Base-by-base conservation (phyloP, 2,113 vertebrate species). In the Irena cyanogastra region DNA sequence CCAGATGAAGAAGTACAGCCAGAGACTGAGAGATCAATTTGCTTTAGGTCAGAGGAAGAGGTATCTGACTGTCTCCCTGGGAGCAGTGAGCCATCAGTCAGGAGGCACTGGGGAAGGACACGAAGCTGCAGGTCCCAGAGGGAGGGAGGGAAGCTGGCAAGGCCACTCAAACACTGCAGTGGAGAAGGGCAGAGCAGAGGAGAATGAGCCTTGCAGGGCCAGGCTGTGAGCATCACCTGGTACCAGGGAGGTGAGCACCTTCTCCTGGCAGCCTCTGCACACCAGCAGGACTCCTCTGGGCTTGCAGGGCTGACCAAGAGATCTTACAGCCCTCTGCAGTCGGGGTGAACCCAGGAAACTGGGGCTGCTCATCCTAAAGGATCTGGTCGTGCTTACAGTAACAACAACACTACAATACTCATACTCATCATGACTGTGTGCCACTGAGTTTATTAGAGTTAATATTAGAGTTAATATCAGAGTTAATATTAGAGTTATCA, bases 121-220 rank as follows among this genome's bases (percentile, higher is more conserved):
- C 9, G 52, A 21, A 45, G 16, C 35, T 49, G 9, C 22, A 35
- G 10, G 27, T 64, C 54, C 11, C n/a, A 50, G 53, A 33, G 37
- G 10, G 22, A 35, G 11, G 15, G 30, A 31, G 23, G 9, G n/a
- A 10, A 52, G 11, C 9, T 68, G 39, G 11, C 18, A 37, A 37
- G 26, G 12, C 20, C 17, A 4, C 4, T 6, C 50, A 33, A 50
- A 33, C 2, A 1, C 35, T 75, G 31, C 3, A 12, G 28, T 1
- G 15, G 24, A 30, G 14, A 33, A 24, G 13, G 8, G 12, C 18
- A 60, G 20, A 52, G 23, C 21, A 68, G 27, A 3, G 11, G 24
- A 60, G 61, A 23, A n/a, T 9, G 21, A 54, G 3, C 23, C 37
- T 35, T 76, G 30, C 22, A 61, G 33, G 65, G 20, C 28, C 33